A percentile compares a stretch with the other conserved stretches of the same genome.
Conservation (phyloP, 2,888 invertebrate species). For the Dysmachus trigonus region DNA sequence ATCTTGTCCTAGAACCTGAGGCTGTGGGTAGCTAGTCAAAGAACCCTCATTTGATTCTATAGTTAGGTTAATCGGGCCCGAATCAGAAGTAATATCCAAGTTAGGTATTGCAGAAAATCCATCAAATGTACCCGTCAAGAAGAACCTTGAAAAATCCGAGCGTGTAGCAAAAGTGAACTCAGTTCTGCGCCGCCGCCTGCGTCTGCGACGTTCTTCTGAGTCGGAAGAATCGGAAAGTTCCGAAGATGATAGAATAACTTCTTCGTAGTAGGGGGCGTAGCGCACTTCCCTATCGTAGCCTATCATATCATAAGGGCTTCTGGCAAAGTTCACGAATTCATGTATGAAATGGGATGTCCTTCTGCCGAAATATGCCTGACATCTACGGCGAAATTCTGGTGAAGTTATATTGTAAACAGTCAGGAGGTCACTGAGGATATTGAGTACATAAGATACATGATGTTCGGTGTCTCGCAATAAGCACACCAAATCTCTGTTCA, state of each 20-base stretch:
- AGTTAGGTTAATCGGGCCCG: constrained; percentile 18
- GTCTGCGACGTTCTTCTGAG: constrained; percentile 39
- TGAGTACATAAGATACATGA: constrained; percentile 73
- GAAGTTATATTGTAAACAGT: constrained; percentile 69
- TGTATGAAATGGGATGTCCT: constrained; percentile 88
- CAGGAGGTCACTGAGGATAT: constrained; percentile 76
- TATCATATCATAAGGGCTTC: constrained; percentile 85
- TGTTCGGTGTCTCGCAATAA: constrained; percentile 70
- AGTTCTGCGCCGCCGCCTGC: constrained; percentile 20
- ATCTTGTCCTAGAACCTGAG: constrained; percentile 45
- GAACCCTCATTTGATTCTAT: constrained; percentile 4
- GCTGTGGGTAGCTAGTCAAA: not conserved
- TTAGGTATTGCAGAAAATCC: not conserved
- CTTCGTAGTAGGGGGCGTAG: constrained; percentile 67
- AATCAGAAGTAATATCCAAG: constrained; percentile 17
- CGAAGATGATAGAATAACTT: constrained; percentile 57
- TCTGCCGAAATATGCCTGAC: constrained; percentile 75
- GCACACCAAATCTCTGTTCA: constrained; percentile 84
- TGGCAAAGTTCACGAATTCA: constrained; percentile 86
- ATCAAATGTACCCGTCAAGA: constrained; percentile 47
- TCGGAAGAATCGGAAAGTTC: constrained; percentile 51
- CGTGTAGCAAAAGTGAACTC: constrained; percentile 48
- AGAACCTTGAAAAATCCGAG: constrained; percentile 44
- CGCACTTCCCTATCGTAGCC: constrained; percentile 80
- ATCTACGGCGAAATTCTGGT: constrained; percentile 73